Base-by-base conservation (phyloP, 1,140 invertebrate species). In the Drosophila triauraria region DNA sequence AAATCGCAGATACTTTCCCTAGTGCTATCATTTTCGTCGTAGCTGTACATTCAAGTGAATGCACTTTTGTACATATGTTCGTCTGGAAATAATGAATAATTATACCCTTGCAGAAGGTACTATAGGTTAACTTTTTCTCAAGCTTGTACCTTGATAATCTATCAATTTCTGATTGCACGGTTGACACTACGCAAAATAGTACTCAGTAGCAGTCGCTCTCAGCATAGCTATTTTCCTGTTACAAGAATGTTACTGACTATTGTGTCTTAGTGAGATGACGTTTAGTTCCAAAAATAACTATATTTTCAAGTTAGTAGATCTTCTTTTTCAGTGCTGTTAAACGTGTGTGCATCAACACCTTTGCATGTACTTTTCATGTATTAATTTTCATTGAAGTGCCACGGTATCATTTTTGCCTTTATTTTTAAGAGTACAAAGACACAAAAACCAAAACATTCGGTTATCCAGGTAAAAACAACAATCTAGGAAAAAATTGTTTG, bases 81-180 rank as follows among this genome's bases (percentile, higher is more conserved):
- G 51, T 23, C 59, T 25, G 47, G 54, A 62, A 54, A 15, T 27
- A 25, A 62, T 62, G 32, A 62, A 62, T 40, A 56, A 56, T 62
- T 30, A 54, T 54, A 38, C 51, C 7, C 51, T 54, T 23, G 17
- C 32, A 9, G 7, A 9, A 13, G 17, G 32, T 54, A 38, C 23
- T 15, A 5, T 38, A 15, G 0, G 3, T 8, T 38, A 4, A 4
- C 15, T 51, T 43, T 43, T 35, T 35, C 17, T 1, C 10, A 17
- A 17, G 27, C 1, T 12, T 32, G 25, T 12, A 30, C 2, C n/a
- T 50, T 13, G 27, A n/a, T 1, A 25, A 17, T 12, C 5, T 8
- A 30, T 25, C 15, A 8, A 27, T 10, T 15, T 1, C 8, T 0
- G 7, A 9, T 5, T 5, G 3, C 5, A 32, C 9, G 8, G 8